Evolutionary conservation across 2,797 vertebrate species (phyloP).

Genomic region (Dryobates pubescens): DNA sequence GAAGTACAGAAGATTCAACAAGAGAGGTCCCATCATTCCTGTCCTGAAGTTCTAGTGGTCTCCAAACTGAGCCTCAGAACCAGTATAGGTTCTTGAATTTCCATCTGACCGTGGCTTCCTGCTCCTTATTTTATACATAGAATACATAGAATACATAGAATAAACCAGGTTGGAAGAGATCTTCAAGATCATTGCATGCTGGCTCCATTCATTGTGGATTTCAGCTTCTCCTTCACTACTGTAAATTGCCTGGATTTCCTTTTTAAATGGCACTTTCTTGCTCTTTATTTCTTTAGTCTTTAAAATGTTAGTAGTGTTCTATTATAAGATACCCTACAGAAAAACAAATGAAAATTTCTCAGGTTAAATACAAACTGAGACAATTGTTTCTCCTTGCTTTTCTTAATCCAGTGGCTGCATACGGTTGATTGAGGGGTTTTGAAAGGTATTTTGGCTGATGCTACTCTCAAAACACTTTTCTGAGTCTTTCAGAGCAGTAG

Average conservation of each 20-base stretch:
- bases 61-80: neutral
- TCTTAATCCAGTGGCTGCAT: neutral
- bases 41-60: neutral
- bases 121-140: neutral
- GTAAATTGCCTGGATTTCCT: neutral
- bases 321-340: neutral
- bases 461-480: neutral
- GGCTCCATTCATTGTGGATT: fast-evolving
- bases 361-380: neutral
- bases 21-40: fast-evolving
- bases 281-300: neutral
- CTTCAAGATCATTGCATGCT: too few species aligned
- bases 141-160: too few species aligned
- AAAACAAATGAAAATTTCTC: neutral
- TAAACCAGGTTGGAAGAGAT: too few species aligned
- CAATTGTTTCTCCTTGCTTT: neutral
- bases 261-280: neutral
- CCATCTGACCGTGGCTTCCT: neutral
- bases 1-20: neutral
- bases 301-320: neutral
- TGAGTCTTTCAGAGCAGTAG: neutral
- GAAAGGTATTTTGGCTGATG: neutral
- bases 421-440: neutral
- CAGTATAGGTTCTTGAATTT: neutral
- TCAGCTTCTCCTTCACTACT: neutral